phyloP scores from a whole-genome alignment of 53 echinoderm and acorn worm genomes.

The Antedon mediterranea region DNA sequence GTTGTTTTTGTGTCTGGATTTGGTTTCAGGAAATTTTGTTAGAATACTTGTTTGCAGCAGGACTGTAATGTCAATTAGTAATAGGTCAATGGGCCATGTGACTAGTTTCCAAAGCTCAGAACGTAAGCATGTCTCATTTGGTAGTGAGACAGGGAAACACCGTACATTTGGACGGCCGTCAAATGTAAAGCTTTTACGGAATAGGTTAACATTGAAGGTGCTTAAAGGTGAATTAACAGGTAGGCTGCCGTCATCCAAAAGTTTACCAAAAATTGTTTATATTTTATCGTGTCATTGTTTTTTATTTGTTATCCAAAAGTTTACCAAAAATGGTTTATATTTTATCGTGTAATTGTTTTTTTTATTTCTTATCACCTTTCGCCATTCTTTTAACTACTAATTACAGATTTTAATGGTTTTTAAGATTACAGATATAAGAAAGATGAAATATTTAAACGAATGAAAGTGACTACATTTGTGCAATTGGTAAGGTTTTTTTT shows the following conservation, averaged over 20 bases:
- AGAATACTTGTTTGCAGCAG: background rate
- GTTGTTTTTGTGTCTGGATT: too few species aligned
- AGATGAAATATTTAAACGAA: conserved; percentile 80
- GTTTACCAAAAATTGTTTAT: too few species aligned
- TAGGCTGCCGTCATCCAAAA: too few species aligned
- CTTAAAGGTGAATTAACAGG: background rate
- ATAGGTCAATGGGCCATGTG: background rate
- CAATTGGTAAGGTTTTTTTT: conserved; percentile 53
- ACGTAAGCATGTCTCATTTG: background rate
- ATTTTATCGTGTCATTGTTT: too few species aligned
- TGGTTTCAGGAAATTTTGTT: too few species aligned
- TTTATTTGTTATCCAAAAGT: too few species aligned
- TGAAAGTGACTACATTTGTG: conserved; percentile 93
- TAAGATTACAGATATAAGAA: conserved; percentile 88
- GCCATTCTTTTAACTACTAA: too few species aligned
- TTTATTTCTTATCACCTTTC: too few species aligned
- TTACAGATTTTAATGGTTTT: background rate
- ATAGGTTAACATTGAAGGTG: background rate
- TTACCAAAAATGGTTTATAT: too few species aligned
- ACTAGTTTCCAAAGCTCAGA: background rate
- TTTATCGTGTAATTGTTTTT: too few species aligned
- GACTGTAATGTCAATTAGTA: background rate
- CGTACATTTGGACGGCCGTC: background rate
- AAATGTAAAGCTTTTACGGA: background rate
- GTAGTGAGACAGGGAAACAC: background rate